A percentile compares a stretch with the other conserved stretches of the same genome.
phyloP scores from a whole-genome alignment of 2,113 vertebrate species.

The Hoplias malabaricus region DNA sequence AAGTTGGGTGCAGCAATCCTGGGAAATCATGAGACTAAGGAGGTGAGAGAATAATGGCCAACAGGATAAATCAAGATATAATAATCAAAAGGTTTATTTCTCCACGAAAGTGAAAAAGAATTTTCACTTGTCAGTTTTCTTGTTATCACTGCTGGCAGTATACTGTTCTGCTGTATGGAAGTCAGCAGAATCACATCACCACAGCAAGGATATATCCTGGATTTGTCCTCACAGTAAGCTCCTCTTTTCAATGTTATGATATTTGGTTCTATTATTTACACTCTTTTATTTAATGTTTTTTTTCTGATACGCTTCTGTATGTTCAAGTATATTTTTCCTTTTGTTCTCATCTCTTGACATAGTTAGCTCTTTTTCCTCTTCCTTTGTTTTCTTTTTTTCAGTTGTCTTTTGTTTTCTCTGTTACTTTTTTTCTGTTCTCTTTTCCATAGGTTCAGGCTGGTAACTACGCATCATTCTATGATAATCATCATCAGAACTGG shows the following conservation, averaged over 20 bases:
- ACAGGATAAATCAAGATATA: background rate
- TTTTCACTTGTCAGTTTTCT: background rate
- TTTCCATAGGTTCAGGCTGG: conserved; percentile 75
- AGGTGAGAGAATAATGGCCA: conserved; percentile 65
- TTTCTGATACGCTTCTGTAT: too few relatives aligned
- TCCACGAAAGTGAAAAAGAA: background rate
- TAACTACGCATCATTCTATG: conserved; percentile 83
- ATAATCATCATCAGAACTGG: conserved; percentile 86
- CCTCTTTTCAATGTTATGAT: too few relatives aligned
- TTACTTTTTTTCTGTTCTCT: background rate
- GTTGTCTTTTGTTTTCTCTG: background rate
- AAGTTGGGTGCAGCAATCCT: conserved; percentile 83
- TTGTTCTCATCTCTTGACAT: background rate
- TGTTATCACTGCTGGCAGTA: conserved; percentile 68
- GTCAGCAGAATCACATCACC: conserved; percentile 79
- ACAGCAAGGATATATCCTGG: conserved; percentile 75
- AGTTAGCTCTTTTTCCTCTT: background rate
- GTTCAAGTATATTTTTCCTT: too few relatives aligned
- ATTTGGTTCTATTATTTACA: too few relatives aligned
- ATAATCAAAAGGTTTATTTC: too few relatives aligned
- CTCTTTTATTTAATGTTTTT: too few relatives aligned
- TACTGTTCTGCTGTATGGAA: conserved; percentile 83
- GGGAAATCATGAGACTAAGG: conserved; percentile 76
- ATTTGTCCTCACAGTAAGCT: conserved; percentile 80
- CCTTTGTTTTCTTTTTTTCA: background rate